Conservation (phyloP, 2,113 vertebrate genomes). For the Bos indicus region DNA sequence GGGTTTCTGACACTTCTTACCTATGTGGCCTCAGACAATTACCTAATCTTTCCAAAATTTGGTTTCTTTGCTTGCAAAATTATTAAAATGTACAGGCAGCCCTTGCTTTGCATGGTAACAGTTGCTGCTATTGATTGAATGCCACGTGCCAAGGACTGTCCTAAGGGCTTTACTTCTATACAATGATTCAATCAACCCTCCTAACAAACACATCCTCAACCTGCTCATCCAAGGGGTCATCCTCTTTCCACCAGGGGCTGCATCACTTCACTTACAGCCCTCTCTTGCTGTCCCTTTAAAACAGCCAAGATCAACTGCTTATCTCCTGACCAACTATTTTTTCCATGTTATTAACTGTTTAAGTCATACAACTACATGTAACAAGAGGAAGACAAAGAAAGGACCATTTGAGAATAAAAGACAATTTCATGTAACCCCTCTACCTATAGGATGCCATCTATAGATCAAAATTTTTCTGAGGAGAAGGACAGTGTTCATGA, state of each 20-base stretch:
- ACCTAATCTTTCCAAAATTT: background rate
- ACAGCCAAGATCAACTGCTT: background rate
- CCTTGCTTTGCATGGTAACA: background rate
- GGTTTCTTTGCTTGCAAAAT: background rate
- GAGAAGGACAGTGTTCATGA: background rate
- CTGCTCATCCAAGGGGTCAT: too few species aligned
- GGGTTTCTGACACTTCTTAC: background rate
- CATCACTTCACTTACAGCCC: too few species aligned
- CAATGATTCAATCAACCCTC: background rate
- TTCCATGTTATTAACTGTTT: background rate
- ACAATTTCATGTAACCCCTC: background rate
- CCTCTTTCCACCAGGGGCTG: background rate
- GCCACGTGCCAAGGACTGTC: background rate
- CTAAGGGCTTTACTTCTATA: background rate
- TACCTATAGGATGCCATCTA: background rate
- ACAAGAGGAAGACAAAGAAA: background rate
- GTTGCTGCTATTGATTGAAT: background rate
- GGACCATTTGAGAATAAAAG: background rate
- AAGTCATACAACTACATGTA: background rate
- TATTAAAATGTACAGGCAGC: background rate
- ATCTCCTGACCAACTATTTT: background rate
- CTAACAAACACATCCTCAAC: background rate
- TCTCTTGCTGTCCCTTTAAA: background rate
- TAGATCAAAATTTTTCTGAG: background rate
- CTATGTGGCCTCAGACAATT: background rate